Percentiles rank a stretch among this genome's conserved stretches.
Evolutionary conservation across 2,888 invertebrate genomes (phyloP).

Genomic region (Galeruca laticollis): DNA sequence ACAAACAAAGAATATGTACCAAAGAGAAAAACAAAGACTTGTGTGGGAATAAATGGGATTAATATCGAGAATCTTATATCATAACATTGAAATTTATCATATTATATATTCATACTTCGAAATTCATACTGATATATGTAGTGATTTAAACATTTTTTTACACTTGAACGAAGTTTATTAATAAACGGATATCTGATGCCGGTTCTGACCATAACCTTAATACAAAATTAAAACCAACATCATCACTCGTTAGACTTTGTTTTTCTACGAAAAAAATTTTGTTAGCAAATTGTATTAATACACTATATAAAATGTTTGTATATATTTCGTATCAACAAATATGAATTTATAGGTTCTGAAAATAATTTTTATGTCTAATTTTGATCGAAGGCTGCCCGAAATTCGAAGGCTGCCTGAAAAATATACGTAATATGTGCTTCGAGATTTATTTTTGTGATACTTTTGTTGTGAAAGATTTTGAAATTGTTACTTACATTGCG

Average conservation of each 20-base stretch:
- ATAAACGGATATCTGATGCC: not conserved
- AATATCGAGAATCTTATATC: no score
- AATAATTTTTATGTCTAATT: conserved; percentile 7
- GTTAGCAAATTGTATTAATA: not conserved
- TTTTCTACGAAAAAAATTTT: conserved; percentile 14
- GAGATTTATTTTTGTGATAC: conserved; percentile 23
- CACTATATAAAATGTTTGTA: not conserved
- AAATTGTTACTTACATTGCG: conserved; percentile 57
- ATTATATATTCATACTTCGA: not conserved
- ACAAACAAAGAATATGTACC: no score
- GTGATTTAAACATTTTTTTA: not conserved
- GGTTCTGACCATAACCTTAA: conserved; percentile 8
- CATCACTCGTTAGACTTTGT: not conserved
- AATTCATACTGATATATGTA: not conserved
- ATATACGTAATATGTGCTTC: conserved; percentile 22
- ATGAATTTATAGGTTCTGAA: conserved; percentile 6
- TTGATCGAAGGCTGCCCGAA: not conserved
- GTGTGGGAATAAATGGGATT: no score
- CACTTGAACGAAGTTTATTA: not conserved
- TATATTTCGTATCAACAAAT: conserved; percentile 12
- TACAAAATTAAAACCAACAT: conserved; percentile 11
- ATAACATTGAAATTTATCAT: no score
- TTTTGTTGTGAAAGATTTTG: not conserved
- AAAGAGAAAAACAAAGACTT: no score
- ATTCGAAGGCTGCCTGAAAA: not conserved